phyloP scores from a whole-genome alignment of 2,888 invertebrate genomes.

The Morinoia aosen region DNA sequence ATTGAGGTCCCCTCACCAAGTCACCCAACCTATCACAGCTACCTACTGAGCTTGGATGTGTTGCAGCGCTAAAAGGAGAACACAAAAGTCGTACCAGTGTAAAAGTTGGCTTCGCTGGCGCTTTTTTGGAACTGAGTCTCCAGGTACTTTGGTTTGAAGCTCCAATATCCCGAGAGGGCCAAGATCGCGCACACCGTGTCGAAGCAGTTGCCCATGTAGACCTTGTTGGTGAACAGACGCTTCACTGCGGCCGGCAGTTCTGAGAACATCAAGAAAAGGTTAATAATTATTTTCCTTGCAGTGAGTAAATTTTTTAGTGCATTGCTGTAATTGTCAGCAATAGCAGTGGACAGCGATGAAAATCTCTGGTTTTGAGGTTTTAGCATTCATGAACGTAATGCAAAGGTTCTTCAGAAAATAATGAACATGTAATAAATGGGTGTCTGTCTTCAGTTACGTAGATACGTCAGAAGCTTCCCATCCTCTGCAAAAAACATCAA shows the following conservation, averaged over 20 bases:
- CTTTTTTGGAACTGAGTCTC: constrained; percentile 75
- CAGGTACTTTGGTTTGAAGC: constrained; percentile 75
- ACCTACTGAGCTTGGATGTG: background rate
- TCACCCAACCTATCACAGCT: too few species aligned
- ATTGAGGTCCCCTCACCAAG: too few species aligned
- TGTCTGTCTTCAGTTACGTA: too few species aligned
- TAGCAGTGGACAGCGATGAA: background rate
- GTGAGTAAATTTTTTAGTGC: background rate
- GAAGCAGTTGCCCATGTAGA: constrained; percentile 77
- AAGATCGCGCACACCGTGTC: constrained; percentile 73
- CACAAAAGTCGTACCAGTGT: constrained; percentile 72
- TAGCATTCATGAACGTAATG: too few species aligned
- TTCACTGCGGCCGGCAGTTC: constrained; percentile 77
- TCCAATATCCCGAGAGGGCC: constrained; percentile 73
- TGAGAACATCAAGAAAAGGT: constrained; percentile 67
- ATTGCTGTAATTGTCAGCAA: background rate
- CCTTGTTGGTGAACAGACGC: constrained; percentile 78
- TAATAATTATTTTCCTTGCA: constrained; percentile 54
- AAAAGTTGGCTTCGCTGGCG: constrained; percentile 73
- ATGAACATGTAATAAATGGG: too few species aligned
- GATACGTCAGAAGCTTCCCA: too few species aligned
- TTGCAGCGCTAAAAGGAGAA: background rate
- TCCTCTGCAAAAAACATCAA: too few species aligned
- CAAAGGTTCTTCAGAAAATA: too few species aligned
- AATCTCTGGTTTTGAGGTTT: background rate